A percentile compares a stretch with the other conserved stretches of the same genome.
Conservation (phyloP, 2,797 vertebrate species). For the Tragopan temminckii region DNA sequence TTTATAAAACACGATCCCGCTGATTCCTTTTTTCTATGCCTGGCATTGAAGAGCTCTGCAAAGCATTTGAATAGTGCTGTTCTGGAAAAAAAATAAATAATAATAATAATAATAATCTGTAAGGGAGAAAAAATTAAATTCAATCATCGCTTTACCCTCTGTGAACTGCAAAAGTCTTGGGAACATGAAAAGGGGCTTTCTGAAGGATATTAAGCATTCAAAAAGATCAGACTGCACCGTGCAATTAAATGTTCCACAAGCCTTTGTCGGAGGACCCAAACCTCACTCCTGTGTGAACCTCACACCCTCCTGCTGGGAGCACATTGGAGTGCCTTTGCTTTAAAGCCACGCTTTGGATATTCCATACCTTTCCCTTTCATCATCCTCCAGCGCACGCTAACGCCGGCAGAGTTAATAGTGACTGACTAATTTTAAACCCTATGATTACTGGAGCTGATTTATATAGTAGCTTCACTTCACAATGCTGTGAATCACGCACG, state of each 20-base stretch:
- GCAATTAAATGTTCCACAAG: constrained; percentile 61
- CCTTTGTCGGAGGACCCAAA: constrained; percentile 56
- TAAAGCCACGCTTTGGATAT: constrained; percentile 59
- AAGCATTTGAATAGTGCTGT: constrained; percentile 59
- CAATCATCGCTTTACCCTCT: constrained; percentile 68
- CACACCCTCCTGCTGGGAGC: constrained; percentile 65
- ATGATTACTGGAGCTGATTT: constrained; percentile 85
- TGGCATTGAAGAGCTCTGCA: constrained; percentile 63
- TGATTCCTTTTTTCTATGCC: constrained; percentile 59
- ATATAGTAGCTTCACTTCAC: constrained; percentile 82
- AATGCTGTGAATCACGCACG: constrained; percentile 73
- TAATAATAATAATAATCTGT: background rate
- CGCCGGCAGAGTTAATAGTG: constrained; percentile 80
- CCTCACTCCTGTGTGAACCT: constrained; percentile 59
- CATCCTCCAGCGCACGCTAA: constrained; percentile 64
- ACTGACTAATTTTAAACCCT: constrained; percentile 86
- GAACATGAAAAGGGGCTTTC: constrained; percentile 66
- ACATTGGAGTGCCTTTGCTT: constrained; percentile 62
- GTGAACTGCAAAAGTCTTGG: constrained; percentile 69
- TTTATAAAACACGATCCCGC: constrained; percentile 72
- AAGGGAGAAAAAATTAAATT: constrained; percentile 66
- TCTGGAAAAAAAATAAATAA: background rate
- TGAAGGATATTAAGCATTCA: constrained; percentile 65
- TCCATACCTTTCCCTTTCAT: constrained; percentile 62
- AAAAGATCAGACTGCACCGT: constrained; percentile 27